Conservation (phyloP, 2,797 vertebrate genomes). For the Etheostoma nigrum region DNA sequence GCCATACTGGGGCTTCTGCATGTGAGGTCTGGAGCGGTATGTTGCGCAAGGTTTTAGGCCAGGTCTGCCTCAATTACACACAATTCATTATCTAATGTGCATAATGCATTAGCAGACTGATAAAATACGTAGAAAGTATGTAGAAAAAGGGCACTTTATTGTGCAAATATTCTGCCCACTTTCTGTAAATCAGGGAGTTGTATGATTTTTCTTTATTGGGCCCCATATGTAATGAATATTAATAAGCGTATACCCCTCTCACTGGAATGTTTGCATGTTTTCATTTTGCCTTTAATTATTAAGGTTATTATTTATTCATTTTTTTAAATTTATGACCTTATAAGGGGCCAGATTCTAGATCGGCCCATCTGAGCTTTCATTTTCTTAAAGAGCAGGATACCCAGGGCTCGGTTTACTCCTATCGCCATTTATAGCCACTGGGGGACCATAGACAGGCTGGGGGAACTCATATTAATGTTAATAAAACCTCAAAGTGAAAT, state of each 20-base stretch:
- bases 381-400: too few species aligned
- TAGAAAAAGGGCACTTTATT: conserved; percentile 59
- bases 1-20: conserved; percentile 7
- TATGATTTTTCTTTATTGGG: conserved; percentile 66
- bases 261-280: conserved; percentile 55
- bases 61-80: conserved; percentile 69
- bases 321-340: not conserved
- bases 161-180: conserved; percentile 72
- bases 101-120: conserved; percentile 79
- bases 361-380: too few species aligned
- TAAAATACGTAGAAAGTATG: conserved; percentile 59
- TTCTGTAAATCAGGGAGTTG: conserved; percentile 56
- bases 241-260: conserved; percentile 56
- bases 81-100: conserved; percentile 80
- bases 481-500: too few species aligned
- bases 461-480: too few species aligned
- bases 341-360: too few species aligned
- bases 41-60: conserved; percentile 43
- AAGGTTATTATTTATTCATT: conserved; percentile 2
- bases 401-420: too few species aligned
- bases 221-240: conserved; percentile 57
- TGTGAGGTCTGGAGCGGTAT: conserved; percentile 31
- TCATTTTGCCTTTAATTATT: conserved; percentile 23
- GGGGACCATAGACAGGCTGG: too few species aligned
- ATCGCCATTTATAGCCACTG: too few species aligned